These are phyloP conservation scores for Epinotia demarniana DNA, from an alignment of 2,888 invertebrate genomes.

Conservation along the genomic window DNA sequence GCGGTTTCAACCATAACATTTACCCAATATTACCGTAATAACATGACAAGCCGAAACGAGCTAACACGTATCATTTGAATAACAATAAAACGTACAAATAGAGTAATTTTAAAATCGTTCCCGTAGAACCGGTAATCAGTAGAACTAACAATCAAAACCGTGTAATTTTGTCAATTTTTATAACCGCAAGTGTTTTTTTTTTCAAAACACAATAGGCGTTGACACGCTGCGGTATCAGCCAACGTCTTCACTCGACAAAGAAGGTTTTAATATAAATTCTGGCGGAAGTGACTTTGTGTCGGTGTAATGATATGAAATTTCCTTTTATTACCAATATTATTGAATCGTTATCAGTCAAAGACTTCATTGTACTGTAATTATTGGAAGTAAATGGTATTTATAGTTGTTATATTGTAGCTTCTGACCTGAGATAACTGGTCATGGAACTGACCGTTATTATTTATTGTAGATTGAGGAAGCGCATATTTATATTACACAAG, in stretches of 20 bases:
- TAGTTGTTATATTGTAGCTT: constrained; percentile 70
- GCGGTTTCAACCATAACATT: constrained; percentile 58
- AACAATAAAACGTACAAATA: constrained; percentile 74
- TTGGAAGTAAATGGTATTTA: constrained; percentile 82
- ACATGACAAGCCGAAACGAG: constrained; percentile 69
- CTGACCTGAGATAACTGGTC: constrained; percentile 70
- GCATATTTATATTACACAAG: constrained; percentile 58
- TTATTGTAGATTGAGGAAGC: constrained; percentile 47
- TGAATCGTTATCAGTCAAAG: constrained; percentile 79
- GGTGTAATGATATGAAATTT: constrained; percentile 67
- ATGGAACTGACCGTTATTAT: constrained; percentile 73
- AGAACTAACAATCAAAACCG: constrained; percentile 76
- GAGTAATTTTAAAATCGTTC: constrained; percentile 79
- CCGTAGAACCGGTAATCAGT: constrained; percentile 79
- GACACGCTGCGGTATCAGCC: constrained; percentile 77
- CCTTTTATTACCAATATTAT: constrained; percentile 65
- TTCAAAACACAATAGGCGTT: constrained; percentile 77
- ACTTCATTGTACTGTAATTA: constrained; percentile 78
- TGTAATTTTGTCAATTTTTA: constrained; percentile 81
- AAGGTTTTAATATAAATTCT: constrained; percentile 57
- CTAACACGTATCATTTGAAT: constrained; percentile 77
- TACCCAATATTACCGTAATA: constrained; percentile 76
- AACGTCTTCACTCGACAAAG: constrained; percentile 68
- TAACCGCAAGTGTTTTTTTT: constrained; percentile 71
- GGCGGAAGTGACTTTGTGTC: constrained; percentile 74